Evolutionary conservation across 2,113 vertebrate species (phyloP).

Genomic region (Gavia stellata): DNA sequence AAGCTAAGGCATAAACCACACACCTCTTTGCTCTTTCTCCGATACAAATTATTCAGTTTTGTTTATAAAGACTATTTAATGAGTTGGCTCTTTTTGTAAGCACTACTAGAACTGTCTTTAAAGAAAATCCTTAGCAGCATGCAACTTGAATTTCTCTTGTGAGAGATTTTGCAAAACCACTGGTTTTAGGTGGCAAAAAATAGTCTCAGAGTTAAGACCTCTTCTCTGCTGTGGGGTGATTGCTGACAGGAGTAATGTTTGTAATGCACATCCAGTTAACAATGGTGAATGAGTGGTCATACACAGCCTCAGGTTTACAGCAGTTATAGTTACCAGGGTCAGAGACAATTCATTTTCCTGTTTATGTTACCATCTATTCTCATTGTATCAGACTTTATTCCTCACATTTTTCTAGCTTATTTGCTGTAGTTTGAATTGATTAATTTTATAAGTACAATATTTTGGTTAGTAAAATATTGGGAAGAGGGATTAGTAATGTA

Average conservation of each 20-base stretch:
- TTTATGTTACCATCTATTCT: not conserved
- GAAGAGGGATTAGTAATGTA: not conserved
- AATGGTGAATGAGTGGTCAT: not conserved
- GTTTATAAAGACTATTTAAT: not conserved
- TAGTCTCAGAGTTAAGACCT: not conserved
- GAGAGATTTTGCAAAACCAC: not conserved
- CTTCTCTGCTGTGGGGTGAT: not conserved
- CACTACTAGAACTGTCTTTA: not conserved
- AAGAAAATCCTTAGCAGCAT: not conserved
- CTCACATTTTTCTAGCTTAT: not conserved
- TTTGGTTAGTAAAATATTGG: not conserved
- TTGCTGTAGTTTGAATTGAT: not conserved
- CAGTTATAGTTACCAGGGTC: not conserved
- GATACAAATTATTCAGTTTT: constrained; percentile 10
- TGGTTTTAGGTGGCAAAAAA: not conserved
- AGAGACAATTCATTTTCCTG: not conserved
- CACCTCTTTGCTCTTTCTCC: not conserved
- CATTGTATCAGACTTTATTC: not conserved
- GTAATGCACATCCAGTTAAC: not conserved
- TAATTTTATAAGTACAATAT: not conserved
- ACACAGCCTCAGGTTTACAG: not conserved
- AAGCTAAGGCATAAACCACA: not conserved
- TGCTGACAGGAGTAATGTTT: not conserved
- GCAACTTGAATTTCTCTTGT: not conserved
- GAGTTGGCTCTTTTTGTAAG: not conserved